These are phyloP conservation scores for Choristoneura fumiferana DNA, from an alignment of 1,140 invertebrate genomes.

Conservation along the genomic window DNA sequence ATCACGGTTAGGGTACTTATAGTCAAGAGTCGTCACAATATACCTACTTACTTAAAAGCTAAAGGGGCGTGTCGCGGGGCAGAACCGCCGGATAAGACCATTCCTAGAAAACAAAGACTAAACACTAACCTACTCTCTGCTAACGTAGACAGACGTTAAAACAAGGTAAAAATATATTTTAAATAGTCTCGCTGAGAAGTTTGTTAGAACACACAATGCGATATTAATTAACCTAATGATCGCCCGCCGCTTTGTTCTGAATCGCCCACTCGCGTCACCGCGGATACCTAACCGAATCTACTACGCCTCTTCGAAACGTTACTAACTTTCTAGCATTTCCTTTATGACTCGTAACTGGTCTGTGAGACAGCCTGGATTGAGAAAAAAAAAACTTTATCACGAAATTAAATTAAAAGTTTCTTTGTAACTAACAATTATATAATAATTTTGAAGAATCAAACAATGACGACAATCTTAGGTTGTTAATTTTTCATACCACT, in stretches of 20 bases:
- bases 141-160: constrained; percentile 37
- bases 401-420: too few relatives aligned
- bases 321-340: constrained; percentile 14
- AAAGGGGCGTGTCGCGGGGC: constrained; percentile 48
- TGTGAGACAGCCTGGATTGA: constrained; percentile 30
- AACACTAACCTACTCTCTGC: constrained; percentile 39
- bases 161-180: constrained; percentile 18
- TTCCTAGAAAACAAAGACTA: constrained; percentile 34
- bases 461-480: too few relatives aligned
- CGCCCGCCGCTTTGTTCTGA: constrained; percentile 49
- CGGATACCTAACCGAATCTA: constrained; percentile 25
- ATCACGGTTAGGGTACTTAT: background rate
- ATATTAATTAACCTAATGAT: constrained; percentile 69
- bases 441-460: too few relatives aligned
- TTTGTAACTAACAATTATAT: too few relatives aligned
- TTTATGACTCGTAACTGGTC: constrained; percentile 29
- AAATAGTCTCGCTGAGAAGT: constrained; percentile 63
- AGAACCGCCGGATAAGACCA: constrained; percentile 28
- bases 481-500: too few relatives aligned
- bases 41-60: constrained; percentile 69
- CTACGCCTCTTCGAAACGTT: constrained; percentile 25
- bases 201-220: constrained; percentile 67
- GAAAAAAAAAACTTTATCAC: too few relatives aligned
- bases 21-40: constrained; percentile 36
- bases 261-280: constrained; percentile 34